Percentiles rank a stretch among this genome's conserved stretches.
These are phyloP conservation scores for Hyperoplus immaculatus DNA, from an alignment of 2,797 vertebrate genomes.

Conservation along the genomic window DNA sequence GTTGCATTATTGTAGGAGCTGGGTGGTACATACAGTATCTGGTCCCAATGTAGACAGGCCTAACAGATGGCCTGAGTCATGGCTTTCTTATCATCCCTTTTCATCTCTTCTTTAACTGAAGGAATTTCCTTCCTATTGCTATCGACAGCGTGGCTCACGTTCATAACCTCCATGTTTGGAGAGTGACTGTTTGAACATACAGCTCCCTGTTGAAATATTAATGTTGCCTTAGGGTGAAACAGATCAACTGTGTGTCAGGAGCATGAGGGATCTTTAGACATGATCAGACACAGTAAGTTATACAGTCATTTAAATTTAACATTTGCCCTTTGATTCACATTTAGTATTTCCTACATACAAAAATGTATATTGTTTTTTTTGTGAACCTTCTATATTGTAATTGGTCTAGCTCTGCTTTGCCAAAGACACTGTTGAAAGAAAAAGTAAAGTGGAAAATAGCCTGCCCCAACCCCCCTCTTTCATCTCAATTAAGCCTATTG, in stretches of 20 bases:
- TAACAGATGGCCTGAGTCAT: slow-evolving; percentile 65
- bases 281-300: slow-evolving; percentile 6
- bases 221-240: slow-evolving; percentile 18
- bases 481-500: slow-evolving; percentile 67
- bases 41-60: slow-evolving; percentile 58
- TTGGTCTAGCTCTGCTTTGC: slow-evolving; percentile 41
- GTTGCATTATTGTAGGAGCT: slow-evolving; percentile 51
- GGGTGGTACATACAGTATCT: slow-evolving; percentile 35
- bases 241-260: slow-evolving; percentile 30
- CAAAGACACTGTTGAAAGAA: slow-evolving; percentile 54
- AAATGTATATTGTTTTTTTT: slow-evolving; percentile 45
- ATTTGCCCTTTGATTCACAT: slow-evolving; percentile 27
- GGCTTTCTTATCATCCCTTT: slow-evolving; percentile 58
- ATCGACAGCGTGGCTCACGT: slow-evolving; percentile 28
- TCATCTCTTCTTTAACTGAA: slow-evolving; percentile 40
- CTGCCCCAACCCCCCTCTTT: slow-evolving; percentile 49
- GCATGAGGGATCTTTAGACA: slow-evolving; percentile 31
- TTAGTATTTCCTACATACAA: slow-evolving; percentile 34
- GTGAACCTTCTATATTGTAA: slow-evolving; percentile 39
- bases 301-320: not conserved
- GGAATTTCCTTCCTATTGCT: slow-evolving; percentile 55
- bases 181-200: slow-evolving; percentile 12
- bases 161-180: slow-evolving; percentile 17
- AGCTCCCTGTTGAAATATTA: slow-evolving; percentile 23
- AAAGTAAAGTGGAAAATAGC: slow-evolving; percentile 49